Evolutionary conservation across 1,140 invertebrate genomes (phyloP), one percentile per base, ranked within the genome.

Genomic region (Drosophila azteca): DNA sequence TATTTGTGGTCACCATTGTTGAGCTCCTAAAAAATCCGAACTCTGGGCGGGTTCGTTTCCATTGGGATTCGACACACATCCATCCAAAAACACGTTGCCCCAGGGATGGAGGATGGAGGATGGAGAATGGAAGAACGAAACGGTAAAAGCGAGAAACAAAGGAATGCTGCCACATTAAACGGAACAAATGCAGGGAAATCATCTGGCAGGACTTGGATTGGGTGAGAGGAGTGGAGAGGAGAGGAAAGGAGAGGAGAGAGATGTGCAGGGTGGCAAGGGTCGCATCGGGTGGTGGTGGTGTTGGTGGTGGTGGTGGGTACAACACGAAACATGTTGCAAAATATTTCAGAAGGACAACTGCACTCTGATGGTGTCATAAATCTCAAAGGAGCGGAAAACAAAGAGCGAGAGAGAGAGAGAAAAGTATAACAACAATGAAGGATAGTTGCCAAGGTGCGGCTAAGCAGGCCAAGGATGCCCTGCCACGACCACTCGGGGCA

Each of bases 261-360:
- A 41, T 65, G 64, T 55, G 26, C 54, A 13, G 44, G 71, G 53
- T 26, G 41, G 64, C 51, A 24, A 54, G 48, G 44, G 41, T 9
- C 46, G 24, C 2, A 7, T 8, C 9, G 50, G 51, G 11, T 31
- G 44, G 20, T 45, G 75, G 69, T 77, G 70, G 54, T 45, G 75
- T 64, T 77, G 70, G 54, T 66, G 62, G 20, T 45, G 75, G 69
- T 77, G 70, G 58, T 66, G 59, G 54, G 43, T 75, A 72, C 79
- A 79, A 79, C 70, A 84, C 60, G 65, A 80, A 85, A 77, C 72
- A 84, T 85, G 80, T 85, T 85, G 80, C 80, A 75, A 83, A 84
- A 83, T 79, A 68, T 71, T 77, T 62, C 39, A 66, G 54, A 77
- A 51, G 53, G 35, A 58, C 63, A 83, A 84, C 67, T 84, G 82